Conservation (phyloP, 1,140 invertebrate genomes). For the Drosophila athabasca region DNA sequence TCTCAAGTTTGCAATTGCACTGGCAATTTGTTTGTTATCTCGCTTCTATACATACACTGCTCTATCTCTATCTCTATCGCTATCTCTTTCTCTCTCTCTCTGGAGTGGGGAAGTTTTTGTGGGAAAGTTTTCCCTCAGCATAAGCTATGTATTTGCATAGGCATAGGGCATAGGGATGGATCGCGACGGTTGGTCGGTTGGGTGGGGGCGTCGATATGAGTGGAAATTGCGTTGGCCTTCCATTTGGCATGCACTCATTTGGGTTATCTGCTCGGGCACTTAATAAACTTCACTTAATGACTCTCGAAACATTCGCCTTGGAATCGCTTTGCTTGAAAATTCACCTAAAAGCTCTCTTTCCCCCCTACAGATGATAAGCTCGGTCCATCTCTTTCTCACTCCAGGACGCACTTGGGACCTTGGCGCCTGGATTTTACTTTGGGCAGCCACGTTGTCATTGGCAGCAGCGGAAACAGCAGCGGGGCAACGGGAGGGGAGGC, state of each 20-base stretch:
- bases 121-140: slow-evolving; percentile 26
- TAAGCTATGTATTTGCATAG: slow-evolving; percentile 43
- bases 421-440: slow-evolving; percentile 7
- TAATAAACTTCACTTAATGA: slow-evolving; percentile 73
- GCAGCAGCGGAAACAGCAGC: slow-evolving; percentile 3
- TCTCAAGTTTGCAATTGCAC: slow-evolving; percentile 68
- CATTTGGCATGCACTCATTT: slow-evolving; percentile 78
- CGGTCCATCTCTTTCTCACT: neutral
- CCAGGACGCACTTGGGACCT: too few relatives aligned
- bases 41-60: slow-evolving; percentile 27
- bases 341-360: slow-evolving; percentile 54
- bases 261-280: slow-evolving; percentile 71
- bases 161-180: slow-evolving; percentile 16
- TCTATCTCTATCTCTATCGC: slow-evolving; percentile 16
- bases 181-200: neutral
- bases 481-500: neutral
- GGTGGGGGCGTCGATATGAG: slow-evolving; percentile 32
- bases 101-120: slow-evolving; percentile 6
- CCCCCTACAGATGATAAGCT: neutral
- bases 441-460: slow-evolving; percentile 33
- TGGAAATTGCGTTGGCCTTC: slow-evolving; percentile 65
- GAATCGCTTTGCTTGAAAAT: slow-evolving; percentile 46
- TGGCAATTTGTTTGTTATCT: slow-evolving; percentile 78
- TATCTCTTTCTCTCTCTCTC: neutral
- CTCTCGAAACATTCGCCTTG: slow-evolving; percentile 61